Base-by-base conservation (phyloP, 30 jellyfish, hydroid and myxozoan species). In the Mastigias papua region DNA sequence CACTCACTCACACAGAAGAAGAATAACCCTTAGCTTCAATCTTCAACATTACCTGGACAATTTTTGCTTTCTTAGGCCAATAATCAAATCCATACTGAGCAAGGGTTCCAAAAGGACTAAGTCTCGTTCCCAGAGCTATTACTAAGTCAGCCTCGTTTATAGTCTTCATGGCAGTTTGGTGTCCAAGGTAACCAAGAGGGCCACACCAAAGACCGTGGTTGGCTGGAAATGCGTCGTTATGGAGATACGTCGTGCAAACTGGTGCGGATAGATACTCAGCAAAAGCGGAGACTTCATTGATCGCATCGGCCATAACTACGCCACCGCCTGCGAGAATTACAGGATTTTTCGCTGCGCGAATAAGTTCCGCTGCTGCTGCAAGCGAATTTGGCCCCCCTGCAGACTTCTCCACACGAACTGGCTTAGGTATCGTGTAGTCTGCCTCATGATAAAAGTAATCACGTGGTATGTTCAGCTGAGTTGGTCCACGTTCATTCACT, bases 261-360 rank as follows among this genome's bases (percentile, higher is more conserved):
- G 97, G 97, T 6, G 94, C 95, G 54, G 87, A 79, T 4, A 90
- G 82, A 51, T 74, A 57, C 63, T 90, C 97, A 22, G 97, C 97
- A 0, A 90, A 76, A 0, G 74, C 88, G 34, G 34, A 42, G 25
- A 82, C 94, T 27, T 83, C 88, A 23, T 83, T 76, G 33, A 87
- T 50, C 46, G 97, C 94, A 5, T 70, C 89, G 20, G 88, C 94
- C 87, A 90, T 82, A 11, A 90, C 97, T 22, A 90, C 97, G 19
- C 97, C 97, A 65, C 97, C 97, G 54, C 97, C 97, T 1, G 97
- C 94, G 13, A 90, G 82, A 1, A 90, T 83, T 31, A 90, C 97
- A 0, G 97, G 97, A 76, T 82, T 82, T 37, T 82, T 82, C 0
- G 97, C 97, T 60, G 87, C 7, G 30, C 88, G 82, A 48, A 90